A percentile compares a stretch with the other conserved stretches of the same genome.
Conservation (phyloP, 2,888 invertebrate species). For the Rotaria socialis region DNA sequence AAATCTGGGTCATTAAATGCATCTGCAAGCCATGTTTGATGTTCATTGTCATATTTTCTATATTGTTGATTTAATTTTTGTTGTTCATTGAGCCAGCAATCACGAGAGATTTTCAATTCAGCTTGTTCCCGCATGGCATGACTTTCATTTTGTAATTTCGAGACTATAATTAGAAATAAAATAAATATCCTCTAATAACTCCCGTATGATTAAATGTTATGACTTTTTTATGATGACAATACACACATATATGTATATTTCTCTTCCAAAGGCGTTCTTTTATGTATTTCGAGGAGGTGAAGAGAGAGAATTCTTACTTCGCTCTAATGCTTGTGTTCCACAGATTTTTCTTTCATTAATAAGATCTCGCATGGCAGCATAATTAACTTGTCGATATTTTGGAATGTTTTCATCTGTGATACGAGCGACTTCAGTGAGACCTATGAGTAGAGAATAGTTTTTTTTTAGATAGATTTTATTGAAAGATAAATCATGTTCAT, state of each 20-base stretch:
- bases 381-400: slow-evolving; percentile 27
- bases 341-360: neutral
- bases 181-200: too few species aligned
- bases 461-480: too few species aligned
- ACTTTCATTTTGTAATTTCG: slow-evolving; percentile 6
- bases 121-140: neutral
- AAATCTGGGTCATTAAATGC: slow-evolving; percentile 9
- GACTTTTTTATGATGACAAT: too few species aligned
- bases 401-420: neutral
- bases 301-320: neutral
- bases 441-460: neutral
- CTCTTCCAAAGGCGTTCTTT: too few species aligned
- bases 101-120: neutral
- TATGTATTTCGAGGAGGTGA: too few species aligned
- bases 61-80: slow-evolving; percentile 27
- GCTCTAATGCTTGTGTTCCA: neutral
- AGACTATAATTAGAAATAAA: neutral
- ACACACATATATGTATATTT: too few species aligned
- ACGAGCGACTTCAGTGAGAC: slow-evolving; percentile 17
- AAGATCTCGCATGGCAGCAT: neutral
- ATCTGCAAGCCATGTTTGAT: neutral
- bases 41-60: neutral
- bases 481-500: neutral
- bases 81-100: slow-evolving; percentile 4
- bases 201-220: too few species aligned